A percentile compares a stretch with the other conserved stretches of the same genome.
These are phyloP conservation scores for Mus pahari DNA, from an alignment of 2,113 vertebrate species.

Conservation along the genomic window DNA sequence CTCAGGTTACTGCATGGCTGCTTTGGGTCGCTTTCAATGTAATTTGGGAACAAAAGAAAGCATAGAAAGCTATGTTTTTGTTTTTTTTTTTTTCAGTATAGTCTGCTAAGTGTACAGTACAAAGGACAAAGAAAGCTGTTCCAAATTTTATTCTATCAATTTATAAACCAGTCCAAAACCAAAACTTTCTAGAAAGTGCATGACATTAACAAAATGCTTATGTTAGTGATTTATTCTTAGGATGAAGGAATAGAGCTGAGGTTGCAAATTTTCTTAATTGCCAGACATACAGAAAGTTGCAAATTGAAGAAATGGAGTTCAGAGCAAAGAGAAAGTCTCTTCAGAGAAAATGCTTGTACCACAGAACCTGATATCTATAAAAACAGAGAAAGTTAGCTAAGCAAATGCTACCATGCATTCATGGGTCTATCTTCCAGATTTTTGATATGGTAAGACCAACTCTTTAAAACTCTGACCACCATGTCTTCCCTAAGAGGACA, in stretches of 20 bases:
- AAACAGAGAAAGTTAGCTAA: background rate
- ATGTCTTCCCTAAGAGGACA: background rate
- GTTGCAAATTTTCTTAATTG: background rate
- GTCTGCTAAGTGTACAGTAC: background rate
- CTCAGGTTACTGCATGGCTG: background rate
- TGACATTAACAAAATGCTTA: background rate
- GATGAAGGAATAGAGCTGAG: background rate
- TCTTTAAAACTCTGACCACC: background rate
- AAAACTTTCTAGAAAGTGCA: background rate
- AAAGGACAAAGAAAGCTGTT: background rate
- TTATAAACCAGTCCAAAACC: background rate
- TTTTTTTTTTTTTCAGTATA: background rate
- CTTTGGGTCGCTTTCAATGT: background rate
- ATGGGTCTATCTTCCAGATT: background rate
- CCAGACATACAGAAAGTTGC: background rate
- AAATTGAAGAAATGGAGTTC: background rate
- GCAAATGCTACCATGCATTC: background rate
- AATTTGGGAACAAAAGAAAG: background rate
- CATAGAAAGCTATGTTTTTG: background rate
- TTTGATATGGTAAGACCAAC: background rate
- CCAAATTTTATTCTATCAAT: background rate
- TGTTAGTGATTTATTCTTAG: background rate
- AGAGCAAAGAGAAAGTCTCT: background rate
- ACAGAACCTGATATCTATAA: background rate
- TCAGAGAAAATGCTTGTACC: background rate